Base-by-base conservation (phyloP, 2,113 vertebrate species). In the Garra rufa region DNA sequence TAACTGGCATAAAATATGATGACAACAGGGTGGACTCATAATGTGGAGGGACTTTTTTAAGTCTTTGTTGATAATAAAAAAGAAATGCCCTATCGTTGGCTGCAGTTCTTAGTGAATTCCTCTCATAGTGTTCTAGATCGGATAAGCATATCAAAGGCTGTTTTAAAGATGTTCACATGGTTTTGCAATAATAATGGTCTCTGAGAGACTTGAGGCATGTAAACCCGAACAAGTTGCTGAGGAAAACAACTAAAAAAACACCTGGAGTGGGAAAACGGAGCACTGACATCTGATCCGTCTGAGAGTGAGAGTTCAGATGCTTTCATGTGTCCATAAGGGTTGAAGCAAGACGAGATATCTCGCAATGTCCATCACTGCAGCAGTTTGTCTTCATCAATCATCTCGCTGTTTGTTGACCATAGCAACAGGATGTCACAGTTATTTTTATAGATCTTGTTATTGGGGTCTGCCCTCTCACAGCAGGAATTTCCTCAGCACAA, bases 381-480 rank as follows among this genome's bases (percentile, higher is more conserved):
- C 73, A 85, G 83, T 89, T 93, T 93, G 92, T 88, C 88, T 90
- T 91, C 91, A 91, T 93, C 90, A 91, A 87, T 92, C 91, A 92
- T 90, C 59, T 78, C 30, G 1, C 0, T 86, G 77, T 92, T 92
- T 93, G 89, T 93, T 94, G 93, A 92, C 91, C 76, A 82, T 70
- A 90, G 88, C 80, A 92, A 90, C 87, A 78, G 81, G 87, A 79
- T 90, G 90, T 91, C 86, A 88, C 87, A 90, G 86, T 91, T 94
- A 92, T 94, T 92, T 94, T 94, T 89, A 92, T 85, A 88, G 90
- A 83, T 88, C 30, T n/a, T 89, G 91, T 89, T 92, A 89, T 92
- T 90, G 81, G 89, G 87, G 89, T 90, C 85, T 88, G 85, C 89
- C 85, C 86, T 87, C 85, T 91, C 91, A 90, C 84, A 81, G 88